Percentiles rank a stretch among this genome's conserved stretches.
These are phyloP conservation scores for Anguilla japonica DNA, from an alignment of 2,113 vertebrate genomes.

Conservation along the genomic window DNA sequence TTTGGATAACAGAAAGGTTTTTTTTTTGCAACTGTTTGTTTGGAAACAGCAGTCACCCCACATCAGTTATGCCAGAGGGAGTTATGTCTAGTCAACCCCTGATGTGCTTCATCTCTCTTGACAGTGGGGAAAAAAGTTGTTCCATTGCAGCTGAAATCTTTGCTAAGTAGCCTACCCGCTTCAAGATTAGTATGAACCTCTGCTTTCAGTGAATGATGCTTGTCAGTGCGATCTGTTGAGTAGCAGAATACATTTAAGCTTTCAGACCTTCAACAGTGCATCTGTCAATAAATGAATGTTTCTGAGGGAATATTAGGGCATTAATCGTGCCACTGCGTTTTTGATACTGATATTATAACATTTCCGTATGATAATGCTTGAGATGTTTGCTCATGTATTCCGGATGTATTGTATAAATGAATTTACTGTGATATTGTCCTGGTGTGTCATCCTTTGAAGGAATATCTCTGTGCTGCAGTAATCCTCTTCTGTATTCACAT, in stretches of 20 bases:
- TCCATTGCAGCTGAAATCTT: conserved; percentile 8
- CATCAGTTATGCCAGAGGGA: background rate
- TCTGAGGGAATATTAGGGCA: background rate
- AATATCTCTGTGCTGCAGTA: background rate
- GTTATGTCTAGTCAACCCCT: background rate
- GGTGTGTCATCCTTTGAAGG: background rate
- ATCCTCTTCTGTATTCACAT: background rate
- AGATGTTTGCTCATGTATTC: background rate
- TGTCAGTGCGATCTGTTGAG: background rate
- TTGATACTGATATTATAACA: background rate
- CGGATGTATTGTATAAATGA: background rate
- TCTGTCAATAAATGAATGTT: background rate
- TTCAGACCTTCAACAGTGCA: background rate
- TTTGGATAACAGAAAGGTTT: background rate
- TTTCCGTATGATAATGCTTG: background rate
- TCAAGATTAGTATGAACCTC: conserved; percentile 23
- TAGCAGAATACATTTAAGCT: conserved; percentile 9
- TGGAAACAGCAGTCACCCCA: background rate
- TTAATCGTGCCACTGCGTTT: background rate
- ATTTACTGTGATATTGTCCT: background rate
- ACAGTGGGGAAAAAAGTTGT: conserved; percentile 35
- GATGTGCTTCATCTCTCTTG: conserved; percentile 34
- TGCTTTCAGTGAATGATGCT: conserved; percentile 23
- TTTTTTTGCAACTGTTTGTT: background rate
- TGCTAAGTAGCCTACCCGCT: conserved; percentile 38